Evolutionary conservation across 2,797 vertebrate genomes (phyloP).

Genomic region (Taeniopygia guttata): DNA sequence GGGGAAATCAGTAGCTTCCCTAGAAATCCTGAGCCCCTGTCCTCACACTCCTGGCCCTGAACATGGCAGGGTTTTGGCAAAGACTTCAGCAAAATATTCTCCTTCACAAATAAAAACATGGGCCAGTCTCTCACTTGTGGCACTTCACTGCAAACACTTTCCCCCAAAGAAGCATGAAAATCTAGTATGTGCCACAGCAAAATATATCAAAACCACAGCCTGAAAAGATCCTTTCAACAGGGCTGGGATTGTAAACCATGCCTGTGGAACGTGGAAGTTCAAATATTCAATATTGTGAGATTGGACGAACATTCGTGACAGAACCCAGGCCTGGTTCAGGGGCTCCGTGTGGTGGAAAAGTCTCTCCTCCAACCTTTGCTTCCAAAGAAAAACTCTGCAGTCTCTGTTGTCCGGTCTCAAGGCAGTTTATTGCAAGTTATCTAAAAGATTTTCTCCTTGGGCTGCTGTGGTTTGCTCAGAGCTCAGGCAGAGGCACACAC

Average conservation of each 20-base stretch:
- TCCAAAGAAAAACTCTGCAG: too few species aligned
- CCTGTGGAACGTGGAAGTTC: neutral
- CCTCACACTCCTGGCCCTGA: neutral
- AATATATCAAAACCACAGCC: neutral
- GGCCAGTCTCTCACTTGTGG: neutral
- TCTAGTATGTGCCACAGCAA: neutral
- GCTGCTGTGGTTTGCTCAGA: too few species aligned
- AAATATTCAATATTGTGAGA: neutral
- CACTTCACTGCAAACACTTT: neutral
- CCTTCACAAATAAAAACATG: neutral
- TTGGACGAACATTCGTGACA: neutral
- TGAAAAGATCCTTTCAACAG: neutral
- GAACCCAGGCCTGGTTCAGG: too few species aligned
- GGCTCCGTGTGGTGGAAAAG: too few species aligned
- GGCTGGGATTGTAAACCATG: neutral
- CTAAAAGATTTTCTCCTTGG: too few species aligned
- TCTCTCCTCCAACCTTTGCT: too few species aligned
- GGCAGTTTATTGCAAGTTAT: too few species aligned
- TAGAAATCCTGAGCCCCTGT: neutral
- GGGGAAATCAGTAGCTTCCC: neutral
- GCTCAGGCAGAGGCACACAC: too few species aligned
- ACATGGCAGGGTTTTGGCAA: neutral
- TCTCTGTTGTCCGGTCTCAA: too few species aligned
- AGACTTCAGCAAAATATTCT: neutral
- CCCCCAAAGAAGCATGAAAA: neutral